Base-by-base conservation (phyloP, 1,140 invertebrate genomes). In the Platorchestia sp. region DNA sequence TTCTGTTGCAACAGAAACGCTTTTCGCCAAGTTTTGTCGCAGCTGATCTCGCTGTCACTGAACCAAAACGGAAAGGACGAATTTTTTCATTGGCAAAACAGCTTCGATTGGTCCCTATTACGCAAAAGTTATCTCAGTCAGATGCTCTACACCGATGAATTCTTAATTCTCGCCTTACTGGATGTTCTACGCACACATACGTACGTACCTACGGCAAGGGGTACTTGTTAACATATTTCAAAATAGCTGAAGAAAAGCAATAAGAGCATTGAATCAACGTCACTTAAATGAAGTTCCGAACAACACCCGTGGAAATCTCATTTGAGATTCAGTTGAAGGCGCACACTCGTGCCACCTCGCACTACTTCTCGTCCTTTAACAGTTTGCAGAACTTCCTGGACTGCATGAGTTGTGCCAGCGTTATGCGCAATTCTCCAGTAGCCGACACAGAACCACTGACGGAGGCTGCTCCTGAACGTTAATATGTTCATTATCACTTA, bases 401-500 rank as follows among this genome's bases (percentile, higher is more conserved):
- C n/a, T n/a, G 27, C 7, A 22, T 36, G 27, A 75, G 1, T 75
- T 27, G 14, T 1, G 36, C 59, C 27, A 75, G 14, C 59, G 36
- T 27, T 22, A 75, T 19, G 59, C 59, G 36, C 59, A 75, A 75
- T 10, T 75, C 36, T 75, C 27, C 10, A 22, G 59, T 3, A 19
- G 14, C 1, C 59, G 59, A 36, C 3, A 27, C 27, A 75, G 36
- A 75, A 75, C 14, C 14, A 1, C 10, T 75, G 27, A 10, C 36
- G 59, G 36, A 75, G 59, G 27, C 59, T 36, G 59, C 59, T 75
- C 27, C 59, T 75, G 59, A 75, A 75, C 59, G 59, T 36, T 75
- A 75, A 75, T 75, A 36, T 75, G 59, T 75, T 75, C 59, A 75
- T 75, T 75, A 75, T 75, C 59, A 75, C 59, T 75, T 75, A 75